Conservation (phyloP, 1,140 invertebrate species). For the Danaus plexippus region DNA sequence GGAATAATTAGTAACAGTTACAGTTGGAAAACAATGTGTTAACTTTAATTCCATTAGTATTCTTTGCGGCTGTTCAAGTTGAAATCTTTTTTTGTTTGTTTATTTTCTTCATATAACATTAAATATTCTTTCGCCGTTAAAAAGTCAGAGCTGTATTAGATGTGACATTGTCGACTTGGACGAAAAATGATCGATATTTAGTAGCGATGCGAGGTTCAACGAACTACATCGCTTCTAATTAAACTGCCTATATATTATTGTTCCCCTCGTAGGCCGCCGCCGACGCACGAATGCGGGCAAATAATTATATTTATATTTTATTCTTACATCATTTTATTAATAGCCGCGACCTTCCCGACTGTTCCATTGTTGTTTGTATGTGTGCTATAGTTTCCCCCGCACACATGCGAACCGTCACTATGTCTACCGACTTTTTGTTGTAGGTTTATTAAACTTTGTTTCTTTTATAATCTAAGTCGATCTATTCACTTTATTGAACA, state of each 20-base stretch:
- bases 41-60: too few relatives aligned
- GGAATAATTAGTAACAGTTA: too few relatives aligned
- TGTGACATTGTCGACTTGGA: constrained; percentile 24
- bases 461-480: constrained; percentile 39
- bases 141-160: too few relatives aligned
- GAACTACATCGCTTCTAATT: constrained; percentile 44
- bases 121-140: too few relatives aligned
- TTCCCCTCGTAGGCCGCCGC: constrained; percentile 20
- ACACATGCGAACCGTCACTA: constrained; percentile 20
- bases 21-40: too few relatives aligned
- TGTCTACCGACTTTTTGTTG: constrained; percentile 27
- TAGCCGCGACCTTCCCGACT: constrained; percentile 38
- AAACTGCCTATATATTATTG: constrained; percentile 65
- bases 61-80: too few relatives aligned
- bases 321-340: constrained; percentile 58
- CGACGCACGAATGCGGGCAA: constrained; percentile 55
- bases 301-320: constrained; percentile 64
- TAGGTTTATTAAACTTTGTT: constrained; percentile 28
- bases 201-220: constrained; percentile 35
- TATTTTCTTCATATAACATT: too few relatives aligned
- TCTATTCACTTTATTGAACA: constrained; percentile 49
- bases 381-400: constrained; percentile 22
- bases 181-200: constrained; percentile 49
- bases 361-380: constrained; percentile 30
- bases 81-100: too few relatives aligned